Percentiles rank a stretch among this genome's conserved stretches.
Conservation (phyloP, 2,888 invertebrate genomes). For the Thelaira solivaga region DNA sequence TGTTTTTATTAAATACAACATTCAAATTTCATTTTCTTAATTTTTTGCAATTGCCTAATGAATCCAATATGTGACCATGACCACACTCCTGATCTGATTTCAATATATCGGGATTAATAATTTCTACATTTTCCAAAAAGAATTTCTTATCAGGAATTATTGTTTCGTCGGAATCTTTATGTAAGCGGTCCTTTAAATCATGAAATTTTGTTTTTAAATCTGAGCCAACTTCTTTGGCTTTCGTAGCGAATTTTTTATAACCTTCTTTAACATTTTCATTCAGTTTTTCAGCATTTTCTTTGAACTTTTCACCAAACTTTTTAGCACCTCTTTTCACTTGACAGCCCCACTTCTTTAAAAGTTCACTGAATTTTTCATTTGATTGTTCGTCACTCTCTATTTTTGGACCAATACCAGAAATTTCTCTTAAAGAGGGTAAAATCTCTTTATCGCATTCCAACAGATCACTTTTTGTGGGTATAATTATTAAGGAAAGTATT, state of each 20-base stretch:
- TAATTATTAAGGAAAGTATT: slow-evolving; percentile 58
- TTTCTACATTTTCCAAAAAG: slow-evolving; percentile 70
- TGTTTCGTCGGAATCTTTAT: slow-evolving; percentile 68
- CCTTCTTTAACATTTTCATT: slow-evolving; percentile 71
- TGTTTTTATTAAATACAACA: neutral
- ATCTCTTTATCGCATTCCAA: slow-evolving; percentile 70
- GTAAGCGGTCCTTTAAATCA: slow-evolving; percentile 71
- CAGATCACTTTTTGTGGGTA: slow-evolving; percentile 66
- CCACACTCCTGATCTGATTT: slow-evolving; percentile 74
- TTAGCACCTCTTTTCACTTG: slow-evolving; percentile 70
- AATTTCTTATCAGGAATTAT: slow-evolving; percentile 65
- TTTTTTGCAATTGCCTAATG: slow-evolving; percentile 74
- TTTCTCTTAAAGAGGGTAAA: slow-evolving; percentile 65
- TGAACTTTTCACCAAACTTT: slow-evolving; percentile 64
- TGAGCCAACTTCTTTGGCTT: slow-evolving; percentile 71
- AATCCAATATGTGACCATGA: slow-evolving; percentile 73
- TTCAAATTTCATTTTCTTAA: slow-evolving; percentile 67
- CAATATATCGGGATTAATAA: slow-evolving; percentile 72
- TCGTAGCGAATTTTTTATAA: slow-evolving; percentile 69
- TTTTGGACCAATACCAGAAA: slow-evolving; percentile 64
- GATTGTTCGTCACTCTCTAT: slow-evolving; percentile 57
- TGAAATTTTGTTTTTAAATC: slow-evolving; percentile 70
- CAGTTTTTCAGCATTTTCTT: slow-evolving; percentile 71
- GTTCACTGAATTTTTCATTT: slow-evolving; percentile 68
- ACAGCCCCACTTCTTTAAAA: slow-evolving; percentile 72